Evolutionary conservation across 1,140 invertebrate species (phyloP), one percentile per base, ranked within the genome.

Genomic region (Pachypeltis micranthus): DNA sequence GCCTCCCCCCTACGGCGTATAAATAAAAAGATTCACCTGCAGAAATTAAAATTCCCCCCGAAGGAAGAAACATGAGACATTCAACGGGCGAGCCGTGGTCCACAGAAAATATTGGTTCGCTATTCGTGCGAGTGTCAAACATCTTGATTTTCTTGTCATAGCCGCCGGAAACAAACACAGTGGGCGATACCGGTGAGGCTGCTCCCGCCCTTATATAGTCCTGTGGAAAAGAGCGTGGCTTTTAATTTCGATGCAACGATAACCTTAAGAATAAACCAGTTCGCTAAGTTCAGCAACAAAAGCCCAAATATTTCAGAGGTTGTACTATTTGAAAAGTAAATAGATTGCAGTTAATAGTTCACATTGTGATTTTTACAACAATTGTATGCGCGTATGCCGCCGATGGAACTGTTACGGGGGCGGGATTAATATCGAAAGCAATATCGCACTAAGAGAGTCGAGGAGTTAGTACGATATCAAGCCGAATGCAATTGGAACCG

Each of bases 31-130:
- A n/a, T n/a, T 69, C 72, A 85, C 84, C 93, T 67, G 91, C 91
- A 69, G 91, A 92, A 19, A 96, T 77, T 70, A 98, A 89, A 67
- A 98, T 81, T 54, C 91, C 90, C 24, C 93, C 93, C 56, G 85
- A 85, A 14, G 93, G 91, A 69, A 94, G 81, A 71, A 94, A 92
- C 2, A 97, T 70, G 59, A 96, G 77, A 67, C 87, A 87, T 76
- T 98, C 95, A 1, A 99, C 87, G 0, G 94, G 93, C 68, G 83
- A 80, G 55, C 87, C 92, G 77, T 97, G 93, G 72, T 96, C 84
- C 4, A 97, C 84, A 27, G 77, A 83, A 44, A 89, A 74, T 23
- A 87, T 78, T 65, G 84, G 82, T 67, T 83, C 79, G 66, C 83
- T 82, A 67, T 83, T 80, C 1, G 81, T 84, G 70, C 95, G 79